phyloP scores from a whole-genome alignment of 2,113 vertebrate genomes.

The Hyperopisus bebe region DNA sequence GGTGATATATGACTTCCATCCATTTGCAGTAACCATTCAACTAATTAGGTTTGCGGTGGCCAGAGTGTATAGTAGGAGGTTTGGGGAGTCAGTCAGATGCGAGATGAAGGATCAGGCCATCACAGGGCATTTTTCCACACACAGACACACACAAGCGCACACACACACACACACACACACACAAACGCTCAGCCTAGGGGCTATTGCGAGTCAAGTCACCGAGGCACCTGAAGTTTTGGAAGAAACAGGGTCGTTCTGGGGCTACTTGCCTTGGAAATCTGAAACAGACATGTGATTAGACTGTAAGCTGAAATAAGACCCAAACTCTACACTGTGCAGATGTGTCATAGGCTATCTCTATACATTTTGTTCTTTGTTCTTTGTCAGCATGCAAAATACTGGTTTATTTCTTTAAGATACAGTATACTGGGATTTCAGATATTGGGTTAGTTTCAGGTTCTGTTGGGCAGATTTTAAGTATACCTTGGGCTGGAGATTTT shows the following conservation, averaged over 20 bases:
- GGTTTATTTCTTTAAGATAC: too few relatives aligned
- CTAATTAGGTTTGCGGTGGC: not conserved
- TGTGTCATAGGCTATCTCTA: not conserved
- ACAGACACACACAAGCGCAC: not conserved
- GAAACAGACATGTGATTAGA: not conserved
- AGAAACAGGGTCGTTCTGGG: not conserved
- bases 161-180: not conserved
- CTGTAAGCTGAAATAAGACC: not conserved
- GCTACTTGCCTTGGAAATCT: not conserved
- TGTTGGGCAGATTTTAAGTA: too few relatives aligned
- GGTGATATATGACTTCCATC: not conserved
- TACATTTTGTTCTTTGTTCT: not conserved
- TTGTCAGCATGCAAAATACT: too few relatives aligned
- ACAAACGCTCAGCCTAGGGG: not conserved
- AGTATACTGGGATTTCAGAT: too few relatives aligned
- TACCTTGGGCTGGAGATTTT: too few relatives aligned
- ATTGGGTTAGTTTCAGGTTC: too few relatives aligned
- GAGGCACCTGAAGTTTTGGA: not conserved
- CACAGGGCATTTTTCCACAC: not conserved
- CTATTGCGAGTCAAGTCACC: not conserved
- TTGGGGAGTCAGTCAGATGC: not conserved
- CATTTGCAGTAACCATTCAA: not conserved
- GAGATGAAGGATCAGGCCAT: not conserved
- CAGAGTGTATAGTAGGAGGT: not conserved
- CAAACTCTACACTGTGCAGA: not conserved